phyloP scores from a whole-genome alignment of 1,140 invertebrate genomes.

The Drosophila obscura region DNA sequence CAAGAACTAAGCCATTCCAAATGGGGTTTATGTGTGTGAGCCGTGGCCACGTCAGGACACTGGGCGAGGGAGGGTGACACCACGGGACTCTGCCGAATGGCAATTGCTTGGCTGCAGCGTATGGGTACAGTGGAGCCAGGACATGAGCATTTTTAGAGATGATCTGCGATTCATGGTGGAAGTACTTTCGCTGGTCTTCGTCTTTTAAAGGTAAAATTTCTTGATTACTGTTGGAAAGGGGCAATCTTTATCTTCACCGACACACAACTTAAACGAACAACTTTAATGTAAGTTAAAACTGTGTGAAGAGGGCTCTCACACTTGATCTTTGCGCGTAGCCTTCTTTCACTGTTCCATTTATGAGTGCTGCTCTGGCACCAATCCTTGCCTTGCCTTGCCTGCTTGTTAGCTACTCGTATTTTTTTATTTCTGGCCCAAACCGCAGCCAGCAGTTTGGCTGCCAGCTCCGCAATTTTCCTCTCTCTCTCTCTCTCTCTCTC shows the following conservation, averaged over 20 bases:
- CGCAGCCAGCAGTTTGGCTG: slow-evolving; percentile 46
- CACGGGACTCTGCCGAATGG: background rate
- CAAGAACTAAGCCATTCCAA: slow-evolving; percentile 78
- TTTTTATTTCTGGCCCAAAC: slow-evolving; percentile 65
- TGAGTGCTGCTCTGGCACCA: slow-evolving; percentile 15
- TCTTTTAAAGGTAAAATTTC: no score
- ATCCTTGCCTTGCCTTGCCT: slow-evolving; percentile 21
- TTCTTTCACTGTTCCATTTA: slow-evolving; percentile 13
- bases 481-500: background rate
- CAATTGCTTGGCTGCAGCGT: slow-evolving; percentile 26
- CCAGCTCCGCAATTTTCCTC: slow-evolving; percentile 30
- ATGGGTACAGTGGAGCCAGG: slow-evolving; percentile 19
- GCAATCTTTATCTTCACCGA: no score
- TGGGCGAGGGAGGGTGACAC: background rate
- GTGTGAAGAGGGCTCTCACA: no score
- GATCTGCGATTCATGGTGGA: no score
- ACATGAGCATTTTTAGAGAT: background rate
- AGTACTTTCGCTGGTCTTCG: no score
- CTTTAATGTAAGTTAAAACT: no score
- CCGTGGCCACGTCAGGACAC: slow-evolving; percentile 5
- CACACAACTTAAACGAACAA: no score
- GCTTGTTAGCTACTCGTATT: slow-evolving; percentile 37
- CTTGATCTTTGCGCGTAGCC: background rate
- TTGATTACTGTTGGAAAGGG: no score
- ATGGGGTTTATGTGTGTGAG: slow-evolving; percentile 69